Percentiles rank a stretch among this genome's conserved stretches.
Evolutionary conservation across 2,797 vertebrate species (phyloP).

Genomic region (Cynopterus sphinx): DNA sequence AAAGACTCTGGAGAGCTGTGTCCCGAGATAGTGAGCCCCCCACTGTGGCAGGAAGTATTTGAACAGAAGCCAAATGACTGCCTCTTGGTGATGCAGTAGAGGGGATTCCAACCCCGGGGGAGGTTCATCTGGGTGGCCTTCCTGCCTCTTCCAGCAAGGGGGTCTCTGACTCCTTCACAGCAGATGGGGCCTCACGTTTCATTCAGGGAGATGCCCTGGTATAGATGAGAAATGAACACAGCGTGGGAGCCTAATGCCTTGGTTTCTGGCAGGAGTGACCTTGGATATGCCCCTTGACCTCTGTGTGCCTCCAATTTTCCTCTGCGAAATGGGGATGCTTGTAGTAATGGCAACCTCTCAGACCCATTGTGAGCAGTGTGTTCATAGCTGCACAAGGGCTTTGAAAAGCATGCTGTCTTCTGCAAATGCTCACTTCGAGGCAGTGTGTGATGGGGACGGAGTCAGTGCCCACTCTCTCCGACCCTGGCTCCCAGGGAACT

Average conservation of each 20-base stretch:
- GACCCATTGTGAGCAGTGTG: background rate
- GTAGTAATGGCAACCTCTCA: too few relatives aligned
- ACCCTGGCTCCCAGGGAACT: too few relatives aligned
- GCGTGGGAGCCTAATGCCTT: background rate
- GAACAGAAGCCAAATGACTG: background rate
- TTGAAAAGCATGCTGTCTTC: background rate
- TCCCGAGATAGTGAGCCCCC: background rate
- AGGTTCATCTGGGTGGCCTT: too few relatives aligned
- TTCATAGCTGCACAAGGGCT: background rate
- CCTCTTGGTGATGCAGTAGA: background rate
- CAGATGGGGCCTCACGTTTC: background rate
- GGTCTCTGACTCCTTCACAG: too few relatives aligned
- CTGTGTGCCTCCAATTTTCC: background rate
- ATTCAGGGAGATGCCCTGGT: background rate
- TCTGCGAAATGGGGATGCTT: background rate
- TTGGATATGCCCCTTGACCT: background rate
- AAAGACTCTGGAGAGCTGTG: background rate
- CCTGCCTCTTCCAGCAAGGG: background rate
- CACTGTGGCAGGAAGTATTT: fast-evolving
- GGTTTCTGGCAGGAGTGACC: background rate
- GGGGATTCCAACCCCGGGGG: background rate
- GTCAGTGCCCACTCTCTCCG: background rate
- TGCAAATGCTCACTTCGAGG: fast-evolving
- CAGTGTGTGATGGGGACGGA: fast-evolving
- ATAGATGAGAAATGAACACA: background rate